Evolutionary conservation across 2,888 invertebrate genomes (phyloP).

Genomic region (Allygus modestus): DNA sequence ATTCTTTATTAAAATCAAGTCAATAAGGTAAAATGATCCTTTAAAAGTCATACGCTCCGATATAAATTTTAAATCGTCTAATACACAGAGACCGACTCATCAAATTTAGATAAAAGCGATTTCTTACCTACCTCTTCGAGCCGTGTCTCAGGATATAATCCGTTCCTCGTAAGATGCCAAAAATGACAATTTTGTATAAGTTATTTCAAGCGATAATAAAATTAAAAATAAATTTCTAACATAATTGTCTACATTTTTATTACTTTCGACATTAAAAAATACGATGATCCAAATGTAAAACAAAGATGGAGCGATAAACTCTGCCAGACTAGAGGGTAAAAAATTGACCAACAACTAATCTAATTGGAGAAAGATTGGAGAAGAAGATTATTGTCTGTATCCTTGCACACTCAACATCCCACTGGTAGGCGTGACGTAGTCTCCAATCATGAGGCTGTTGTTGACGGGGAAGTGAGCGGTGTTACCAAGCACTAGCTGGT

Average conservation of each 20-base stretch:
- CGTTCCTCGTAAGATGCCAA: neutral
- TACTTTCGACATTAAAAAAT: neutral
- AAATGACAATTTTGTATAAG: neutral
- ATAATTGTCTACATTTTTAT: neutral
- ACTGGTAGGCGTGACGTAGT: slow-evolving; percentile 77
- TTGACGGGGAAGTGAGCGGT: slow-evolving; percentile 82
- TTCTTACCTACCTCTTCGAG: neutral
- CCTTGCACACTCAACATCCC: slow-evolving; percentile 69
- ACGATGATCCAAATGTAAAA: neutral
- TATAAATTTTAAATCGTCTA: neutral
- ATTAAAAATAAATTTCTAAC: neutral
- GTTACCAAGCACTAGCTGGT: slow-evolving; percentile 79
- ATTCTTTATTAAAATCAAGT: slow-evolving; percentile 8
- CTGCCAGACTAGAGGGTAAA: slow-evolving; percentile 57
- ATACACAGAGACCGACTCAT: neutral
- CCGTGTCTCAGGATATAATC: neutral
- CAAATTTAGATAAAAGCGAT: neutral
- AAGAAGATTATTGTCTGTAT: slow-evolving; percentile 65
- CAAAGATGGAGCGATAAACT: slow-evolving; percentile 3
- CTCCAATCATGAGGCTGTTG: slow-evolving; percentile 86
- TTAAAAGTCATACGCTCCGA: neutral
- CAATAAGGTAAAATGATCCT: neutral
- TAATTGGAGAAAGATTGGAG: slow-evolving; percentile 27
- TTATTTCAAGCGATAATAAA: too few species aligned
- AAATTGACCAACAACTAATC: slow-evolving; percentile 56